Percentiles rank a stretch among this genome's conserved stretches.
Evolutionary conservation across 2,113 vertebrate genomes (phyloP).

Genomic region (Forbesichthys papilliferus): DNA sequence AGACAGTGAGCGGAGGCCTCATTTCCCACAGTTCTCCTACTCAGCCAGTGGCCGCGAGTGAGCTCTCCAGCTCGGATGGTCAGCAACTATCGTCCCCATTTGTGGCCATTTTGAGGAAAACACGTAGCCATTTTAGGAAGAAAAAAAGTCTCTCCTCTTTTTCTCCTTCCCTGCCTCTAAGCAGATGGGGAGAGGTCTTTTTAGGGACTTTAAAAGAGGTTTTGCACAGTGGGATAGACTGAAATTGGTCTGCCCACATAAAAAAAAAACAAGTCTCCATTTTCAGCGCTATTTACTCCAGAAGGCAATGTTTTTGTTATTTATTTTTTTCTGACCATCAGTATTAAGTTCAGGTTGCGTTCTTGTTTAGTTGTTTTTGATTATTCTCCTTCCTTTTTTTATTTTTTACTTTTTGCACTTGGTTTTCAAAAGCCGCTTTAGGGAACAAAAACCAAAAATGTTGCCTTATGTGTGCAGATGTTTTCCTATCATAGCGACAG

Average conservation of each 20-base stretch:
- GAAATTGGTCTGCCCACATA: slow-evolving; percentile 65
- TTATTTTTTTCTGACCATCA: slow-evolving; percentile 64
- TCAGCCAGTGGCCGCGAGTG: slow-evolving; percentile 94
- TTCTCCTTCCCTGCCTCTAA: slow-evolving; percentile 62
- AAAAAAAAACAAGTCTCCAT: slow-evolving; percentile 70
- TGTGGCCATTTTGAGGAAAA: slow-evolving; percentile 76
- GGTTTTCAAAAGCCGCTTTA: slow-evolving; percentile 73
- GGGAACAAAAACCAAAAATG: slow-evolving; percentile 83
- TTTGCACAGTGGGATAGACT: slow-evolving; percentile 81
- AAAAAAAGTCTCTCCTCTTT: slow-evolving; percentile 70
- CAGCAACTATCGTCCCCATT: slow-evolving; percentile 45
- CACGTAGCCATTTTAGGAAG: slow-evolving; percentile 78
- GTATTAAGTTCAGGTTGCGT: slow-evolving; percentile 62
- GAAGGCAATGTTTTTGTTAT: slow-evolving; percentile 74
- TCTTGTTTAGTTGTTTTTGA: slow-evolving; percentile 21
- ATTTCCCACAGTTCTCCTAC: slow-evolving; percentile 97
- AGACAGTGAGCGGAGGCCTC: slow-evolving; percentile 91
- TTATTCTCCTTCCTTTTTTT: slow-evolving; percentile 21
- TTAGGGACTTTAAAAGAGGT: slow-evolving; percentile 74
- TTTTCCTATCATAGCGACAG: slow-evolving; percentile 67
- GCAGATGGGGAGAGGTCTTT: slow-evolving; percentile 66
- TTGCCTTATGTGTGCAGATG: slow-evolving; percentile 79
- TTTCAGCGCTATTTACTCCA: slow-evolving; percentile 76
- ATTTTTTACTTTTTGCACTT: slow-evolving; percentile 66
- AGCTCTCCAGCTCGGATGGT: slow-evolving; percentile 36